These are phyloP conservation scores for Heterodera filipjevi DNA, from an alignment of 2,888 invertebrate genomes.

Conservation along the genomic window DNA sequence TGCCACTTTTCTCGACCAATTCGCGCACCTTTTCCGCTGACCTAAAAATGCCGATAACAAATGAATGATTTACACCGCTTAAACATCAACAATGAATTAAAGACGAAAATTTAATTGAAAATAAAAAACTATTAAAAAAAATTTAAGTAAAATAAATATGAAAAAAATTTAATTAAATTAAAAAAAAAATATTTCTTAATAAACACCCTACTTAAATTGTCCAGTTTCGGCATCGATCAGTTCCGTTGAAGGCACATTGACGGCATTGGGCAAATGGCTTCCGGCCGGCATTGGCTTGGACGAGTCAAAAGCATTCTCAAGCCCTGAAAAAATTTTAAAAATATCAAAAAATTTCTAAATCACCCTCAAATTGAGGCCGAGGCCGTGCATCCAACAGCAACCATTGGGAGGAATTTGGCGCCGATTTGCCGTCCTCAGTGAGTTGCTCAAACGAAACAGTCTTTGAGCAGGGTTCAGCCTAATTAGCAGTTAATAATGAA, in stretches of 20 bases:
- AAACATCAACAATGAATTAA: too few relatives aligned
- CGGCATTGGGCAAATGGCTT: constrained; percentile 36
- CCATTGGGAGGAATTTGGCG: constrained; percentile 24
- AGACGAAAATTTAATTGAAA: too few relatives aligned
- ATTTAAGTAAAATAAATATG: too few relatives aligned
- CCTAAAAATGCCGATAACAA: too few relatives aligned
- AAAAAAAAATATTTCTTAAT: too few relatives aligned
- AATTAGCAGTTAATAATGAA: constrained; percentile 44
- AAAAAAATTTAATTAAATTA: too few relatives aligned
- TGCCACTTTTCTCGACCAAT: not conserved
- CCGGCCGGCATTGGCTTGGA: constrained; percentile 38
- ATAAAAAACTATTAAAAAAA: too few relatives aligned
- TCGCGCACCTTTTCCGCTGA: not conserved
- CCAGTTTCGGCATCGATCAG: constrained; percentile 25
- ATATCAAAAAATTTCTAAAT: constrained; percentile 2
- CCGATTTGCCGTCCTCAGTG: constrained; percentile 32
- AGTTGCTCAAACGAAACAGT: constrained; percentile 54
- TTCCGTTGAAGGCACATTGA: constrained; percentile 38
- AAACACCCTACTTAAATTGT: constrained; percentile 6
- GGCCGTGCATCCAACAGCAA: constrained; percentile 40
- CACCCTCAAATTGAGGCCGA: constrained; percentile 44
- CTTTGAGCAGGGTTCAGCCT: constrained; percentile 39
- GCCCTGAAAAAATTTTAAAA: not conserved
- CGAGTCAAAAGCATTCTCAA: not conserved
- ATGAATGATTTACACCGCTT: not conserved